Conservation (phyloP, 1,140 invertebrate species). For the Hypsibius dujardini region DNA sequence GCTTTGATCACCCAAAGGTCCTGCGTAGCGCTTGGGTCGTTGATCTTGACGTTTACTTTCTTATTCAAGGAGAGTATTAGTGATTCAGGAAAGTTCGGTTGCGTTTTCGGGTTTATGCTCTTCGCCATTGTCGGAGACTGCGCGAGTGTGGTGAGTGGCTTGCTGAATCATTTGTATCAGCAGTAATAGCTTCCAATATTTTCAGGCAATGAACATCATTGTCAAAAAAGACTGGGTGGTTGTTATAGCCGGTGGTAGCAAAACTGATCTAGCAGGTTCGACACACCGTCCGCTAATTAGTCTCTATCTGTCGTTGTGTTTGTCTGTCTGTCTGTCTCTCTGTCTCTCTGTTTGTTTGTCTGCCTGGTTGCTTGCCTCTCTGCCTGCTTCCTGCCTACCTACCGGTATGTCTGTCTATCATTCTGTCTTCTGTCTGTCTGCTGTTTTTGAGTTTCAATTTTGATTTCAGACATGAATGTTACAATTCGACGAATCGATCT, state of each 20-base stretch:
- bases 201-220: constrained; percentile 33
- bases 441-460: constrained; percentile 25
- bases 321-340: too few species aligned
- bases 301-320: too few species aligned
- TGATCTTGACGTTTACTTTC: constrained; percentile 23
- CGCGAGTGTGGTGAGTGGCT: constrained; percentile 17
- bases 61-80: constrained; percentile 22
- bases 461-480: constrained; percentile 32
- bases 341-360: too few species aligned
- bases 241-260: constrained; percentile 31
- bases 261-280: constrained; percentile 28
- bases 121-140: too few species aligned
- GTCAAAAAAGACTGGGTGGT: constrained; percentile 41
- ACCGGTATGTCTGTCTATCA: too few species aligned
- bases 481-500: constrained; percentile 37
- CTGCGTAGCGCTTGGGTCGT: constrained; percentile 22
- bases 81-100: constrained; percentile 21
- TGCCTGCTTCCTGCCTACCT: too few species aligned
- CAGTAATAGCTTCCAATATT: not conserved
- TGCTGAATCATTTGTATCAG: constrained; percentile 14
- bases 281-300: too few species aligned
- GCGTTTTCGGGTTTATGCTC: constrained; percentile 23
- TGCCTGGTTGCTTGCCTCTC: too few species aligned
- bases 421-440: too few species aligned
- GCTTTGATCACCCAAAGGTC: constrained; percentile 23